Conservation (phyloP, 2,888 invertebrate species). For the Macroteleia sp. region DNA sequence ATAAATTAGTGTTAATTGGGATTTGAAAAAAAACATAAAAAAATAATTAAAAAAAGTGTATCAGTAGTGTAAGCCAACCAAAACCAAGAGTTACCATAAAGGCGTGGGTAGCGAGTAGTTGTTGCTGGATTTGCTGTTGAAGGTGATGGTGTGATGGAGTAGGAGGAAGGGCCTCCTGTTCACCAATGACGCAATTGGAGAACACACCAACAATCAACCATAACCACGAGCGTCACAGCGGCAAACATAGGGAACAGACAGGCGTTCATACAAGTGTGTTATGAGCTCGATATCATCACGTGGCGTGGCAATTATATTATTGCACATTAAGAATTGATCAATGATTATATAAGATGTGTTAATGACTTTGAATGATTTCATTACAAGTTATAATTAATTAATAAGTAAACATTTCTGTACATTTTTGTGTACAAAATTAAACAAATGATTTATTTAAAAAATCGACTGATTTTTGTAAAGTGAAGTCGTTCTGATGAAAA, state of each 20-base stretch:
- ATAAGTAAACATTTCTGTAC: no score
- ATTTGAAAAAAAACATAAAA: conserved; percentile 22
- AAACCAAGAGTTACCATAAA: conserved; percentile 84
- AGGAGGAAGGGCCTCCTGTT: conserved; percentile 84
- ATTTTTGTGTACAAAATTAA: no score
- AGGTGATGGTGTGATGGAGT: conserved; percentile 83
- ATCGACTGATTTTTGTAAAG: no score
- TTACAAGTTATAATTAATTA: conserved; percentile 2
- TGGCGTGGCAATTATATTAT: conserved; percentile 74
- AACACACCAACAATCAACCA: conserved; percentile 84
- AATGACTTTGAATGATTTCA: conserved; percentile 53
- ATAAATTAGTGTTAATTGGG: conserved; percentile 35
- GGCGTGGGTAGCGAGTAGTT: conserved; percentile 84
- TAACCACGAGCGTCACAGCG: conserved; percentile 84
- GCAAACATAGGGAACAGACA: conserved; percentile 84
- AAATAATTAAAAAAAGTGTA: no score
- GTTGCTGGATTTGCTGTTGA: conserved; percentile 84
- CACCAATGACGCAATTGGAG: conserved; percentile 83
- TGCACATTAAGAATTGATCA: conserved; percentile 56
- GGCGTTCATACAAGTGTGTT: conserved; percentile 83
- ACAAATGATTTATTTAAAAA: no score
- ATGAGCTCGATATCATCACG: conserved; percentile 78
- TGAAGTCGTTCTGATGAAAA: no score
- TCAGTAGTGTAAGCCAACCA: conserved; percentile 84
- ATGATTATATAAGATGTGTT: conserved; percentile 54